Evolutionary conservation across 2,113 vertebrate species (phyloP).

Genomic region (Galbula dea): DNA sequence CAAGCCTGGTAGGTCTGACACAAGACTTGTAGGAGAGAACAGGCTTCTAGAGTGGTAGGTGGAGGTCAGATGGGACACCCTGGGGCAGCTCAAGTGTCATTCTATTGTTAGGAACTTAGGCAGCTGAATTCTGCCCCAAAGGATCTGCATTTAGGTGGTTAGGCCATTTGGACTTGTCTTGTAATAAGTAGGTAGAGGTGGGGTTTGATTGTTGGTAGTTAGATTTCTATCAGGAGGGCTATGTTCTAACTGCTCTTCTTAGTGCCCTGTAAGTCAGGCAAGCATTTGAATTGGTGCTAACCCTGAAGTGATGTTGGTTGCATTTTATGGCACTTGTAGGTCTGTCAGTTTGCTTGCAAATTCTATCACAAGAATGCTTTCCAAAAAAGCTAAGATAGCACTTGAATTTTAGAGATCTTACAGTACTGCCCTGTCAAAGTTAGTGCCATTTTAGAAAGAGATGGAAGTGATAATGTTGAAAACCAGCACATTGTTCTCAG

Average conservation of each 20-base stretch:
- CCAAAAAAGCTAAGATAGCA: neutral
- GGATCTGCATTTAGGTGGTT: neutral
- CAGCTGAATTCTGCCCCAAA: neutral
- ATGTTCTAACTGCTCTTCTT: neutral
- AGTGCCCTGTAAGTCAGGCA: neutral
- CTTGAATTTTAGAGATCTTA: neutral
- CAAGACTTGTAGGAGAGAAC: neutral
- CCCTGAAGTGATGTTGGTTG: neutral
- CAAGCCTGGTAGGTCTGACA: neutral
- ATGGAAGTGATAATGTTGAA: neutral
- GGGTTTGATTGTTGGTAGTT: neutral
- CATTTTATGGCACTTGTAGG: neutral
- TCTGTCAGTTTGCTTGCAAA: neutral
- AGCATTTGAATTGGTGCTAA: neutral
- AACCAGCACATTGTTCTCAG: neutral
- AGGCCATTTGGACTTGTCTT: neutral
- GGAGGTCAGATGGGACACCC: neutral
- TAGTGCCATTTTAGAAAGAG: neutral
- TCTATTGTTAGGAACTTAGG: neutral
- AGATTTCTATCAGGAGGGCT: neutral
- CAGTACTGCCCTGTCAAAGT: neutral
- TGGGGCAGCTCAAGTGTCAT: neutral
- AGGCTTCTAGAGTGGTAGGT: neutral
- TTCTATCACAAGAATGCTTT: neutral
- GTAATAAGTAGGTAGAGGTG: neutral